Conservation (phyloP, 2,113 vertebrate genomes). For the Hirundichthys speculiger region DNA sequence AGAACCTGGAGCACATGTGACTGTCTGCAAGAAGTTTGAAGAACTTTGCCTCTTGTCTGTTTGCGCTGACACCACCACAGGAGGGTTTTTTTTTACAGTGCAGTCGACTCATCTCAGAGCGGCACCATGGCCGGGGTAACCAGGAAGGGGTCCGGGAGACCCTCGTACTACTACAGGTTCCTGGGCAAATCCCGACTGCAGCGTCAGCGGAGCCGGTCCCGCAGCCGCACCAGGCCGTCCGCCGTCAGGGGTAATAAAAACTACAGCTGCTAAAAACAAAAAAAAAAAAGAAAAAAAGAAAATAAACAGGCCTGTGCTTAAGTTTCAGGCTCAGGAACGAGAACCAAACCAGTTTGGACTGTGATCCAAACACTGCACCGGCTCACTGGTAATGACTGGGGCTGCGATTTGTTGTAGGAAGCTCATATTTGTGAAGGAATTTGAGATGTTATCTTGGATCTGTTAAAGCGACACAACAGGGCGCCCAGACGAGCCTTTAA, state of each 20-base stretch:
- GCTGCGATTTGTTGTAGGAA: background rate
- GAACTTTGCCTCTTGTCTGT: constrained; percentile 33
- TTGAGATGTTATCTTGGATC: background rate
- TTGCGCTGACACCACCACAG: constrained; percentile 18
- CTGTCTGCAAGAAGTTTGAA: constrained; percentile 15
- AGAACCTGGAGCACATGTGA: constrained; percentile 33
- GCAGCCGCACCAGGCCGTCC: constrained; percentile 90
- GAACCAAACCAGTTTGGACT: background rate
- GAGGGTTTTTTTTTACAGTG: constrained; percentile 30
- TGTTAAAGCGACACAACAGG: background rate
- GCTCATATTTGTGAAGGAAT: background rate
- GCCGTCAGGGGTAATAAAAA: constrained; percentile 85
- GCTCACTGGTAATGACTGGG: background rate
- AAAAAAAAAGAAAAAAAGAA: background rate
- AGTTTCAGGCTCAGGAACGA: constrained; percentile 3
- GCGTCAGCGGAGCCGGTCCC: constrained; percentile 94
- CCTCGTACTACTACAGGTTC: constrained; percentile 95
- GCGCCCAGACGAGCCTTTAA: background rate
- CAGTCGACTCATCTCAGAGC: background rate
- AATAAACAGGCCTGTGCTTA: constrained; percentile 19
- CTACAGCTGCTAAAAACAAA: constrained; percentile 25
- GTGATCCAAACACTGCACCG: background rate
- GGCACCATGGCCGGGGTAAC: constrained; percentile 88
- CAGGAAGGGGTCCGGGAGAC: constrained; percentile 92
- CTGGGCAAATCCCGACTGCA: constrained; percentile 92